A percentile compares a stretch with the other conserved stretches of the same genome.
Evolutionary conservation across 2,797 vertebrate genomes (phyloP).

Genomic region (Lophius americanus): DNA sequence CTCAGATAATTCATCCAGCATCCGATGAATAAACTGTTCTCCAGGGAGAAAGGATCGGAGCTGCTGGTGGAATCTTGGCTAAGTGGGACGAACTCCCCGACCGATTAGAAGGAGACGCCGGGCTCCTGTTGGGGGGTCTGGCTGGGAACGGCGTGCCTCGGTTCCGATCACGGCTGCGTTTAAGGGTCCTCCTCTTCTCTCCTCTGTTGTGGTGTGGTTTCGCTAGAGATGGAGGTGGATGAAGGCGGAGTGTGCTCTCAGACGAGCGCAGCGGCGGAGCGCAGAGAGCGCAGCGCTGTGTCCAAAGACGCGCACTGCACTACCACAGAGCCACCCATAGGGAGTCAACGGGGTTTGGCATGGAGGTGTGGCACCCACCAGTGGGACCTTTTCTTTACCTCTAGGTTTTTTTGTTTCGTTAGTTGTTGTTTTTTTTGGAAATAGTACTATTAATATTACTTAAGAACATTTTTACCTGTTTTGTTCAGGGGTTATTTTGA

Average conservation of each 20-base stretch:
- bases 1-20: slow-evolving; percentile 73
- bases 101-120: slow-evolving; percentile 3
- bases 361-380: slow-evolving; percentile 32
- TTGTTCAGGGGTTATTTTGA: too few relatives aligned
- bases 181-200: slow-evolving; percentile 16
- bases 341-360: slow-evolving; percentile 28
- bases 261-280: slow-evolving; percentile 44
- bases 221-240: slow-evolving; percentile 30
- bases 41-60: slow-evolving; percentile 29
- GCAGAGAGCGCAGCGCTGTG: slow-evolving; percentile 73
- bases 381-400: slow-evolving; percentile 15
- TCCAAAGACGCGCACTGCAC: slow-evolving; percentile 74
- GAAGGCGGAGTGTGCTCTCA: slow-evolving; percentile 45
- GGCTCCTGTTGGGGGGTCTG: slow-evolving; percentile 7
- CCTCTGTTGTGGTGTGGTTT: slow-evolving; percentile 26
- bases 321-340: slow-evolving; percentile 12
- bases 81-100: slow-evolving; percentile 31
- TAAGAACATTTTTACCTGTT: too few relatives aligned
- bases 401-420: not conserved
- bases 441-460: too few relatives aligned
- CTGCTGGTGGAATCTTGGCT: not conserved
- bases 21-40: slow-evolving; percentile 43
- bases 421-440: not conserved
- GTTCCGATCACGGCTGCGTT: slow-evolving; percentile 10
- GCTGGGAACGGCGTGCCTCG: slow-evolving; percentile 19